Percentiles rank a stretch among this genome's conserved stretches.
These are phyloP conservation scores for Gulo gulo DNA, from an alignment of 2,113 vertebrate species.

Conservation along the genomic window DNA sequence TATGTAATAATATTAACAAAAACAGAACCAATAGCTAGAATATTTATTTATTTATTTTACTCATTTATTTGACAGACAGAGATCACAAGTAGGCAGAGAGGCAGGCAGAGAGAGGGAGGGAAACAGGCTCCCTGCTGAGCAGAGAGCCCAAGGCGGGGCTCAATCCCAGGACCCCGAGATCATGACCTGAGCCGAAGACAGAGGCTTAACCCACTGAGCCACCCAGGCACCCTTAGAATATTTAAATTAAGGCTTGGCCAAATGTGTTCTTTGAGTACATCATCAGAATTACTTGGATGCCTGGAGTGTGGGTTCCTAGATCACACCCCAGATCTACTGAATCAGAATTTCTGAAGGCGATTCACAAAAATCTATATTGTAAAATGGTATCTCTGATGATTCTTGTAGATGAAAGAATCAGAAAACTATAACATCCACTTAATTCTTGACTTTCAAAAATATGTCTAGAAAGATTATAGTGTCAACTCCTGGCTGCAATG, in stretches of 20 bases:
- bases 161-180: no score
- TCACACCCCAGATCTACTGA: not conserved
- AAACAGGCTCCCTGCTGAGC: no score
- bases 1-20: constrained; percentile 23
- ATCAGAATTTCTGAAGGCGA: constrained; percentile 23
- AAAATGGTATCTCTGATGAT: not conserved
- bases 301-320: not conserved
- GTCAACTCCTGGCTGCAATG: not conserved
- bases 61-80: no score
- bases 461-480: not conserved
- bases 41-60: not conserved
- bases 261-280: not conserved
- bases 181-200: no score
- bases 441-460: constrained; percentile 19
- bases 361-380: not conserved
- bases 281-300: not conserved
- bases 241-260: not conserved
- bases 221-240: not conserved
- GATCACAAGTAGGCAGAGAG: no score
- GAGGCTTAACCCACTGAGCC: no score
- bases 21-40: not conserved
- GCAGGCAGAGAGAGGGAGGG: no score
- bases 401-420: not conserved
- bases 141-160: no score
- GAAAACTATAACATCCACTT: not conserved